Evolutionary conservation across 1,140 invertebrate genomes (phyloP), one percentile per base, ranked within the genome.

Genomic region (Ceratitis capitata): DNA sequence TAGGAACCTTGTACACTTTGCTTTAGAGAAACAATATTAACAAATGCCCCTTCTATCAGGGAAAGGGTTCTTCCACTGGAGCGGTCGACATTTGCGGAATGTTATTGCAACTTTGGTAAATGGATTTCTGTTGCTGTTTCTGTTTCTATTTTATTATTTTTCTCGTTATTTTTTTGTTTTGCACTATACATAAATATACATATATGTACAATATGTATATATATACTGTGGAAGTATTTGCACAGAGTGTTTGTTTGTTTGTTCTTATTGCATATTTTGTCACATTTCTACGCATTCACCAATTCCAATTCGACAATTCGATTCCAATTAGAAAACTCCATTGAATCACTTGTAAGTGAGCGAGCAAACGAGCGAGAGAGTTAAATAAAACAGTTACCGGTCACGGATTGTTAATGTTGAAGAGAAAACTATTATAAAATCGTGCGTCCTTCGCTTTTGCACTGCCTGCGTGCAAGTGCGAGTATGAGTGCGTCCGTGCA

Each of bases 401-500:
- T 26, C 69, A 78, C 69, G 42, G 69, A 26, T 47, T 45, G 42
- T 3, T 78, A 23, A 78, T 47, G 10, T 78, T 78, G 35, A 9
- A 78, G 69, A 78, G 69, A 45, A 42, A 14, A 39, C 19, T 83
- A 82, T 47, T 83, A 61, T 29, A 56, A 32, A 61, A n/a, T 47
- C 58, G 45, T 56, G 35, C 64, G 82, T 58, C 39, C 39, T 83
- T 74, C 78, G 85, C 58, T 85, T 83, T n/a, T 83, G 29, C 56
- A 84, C 49, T 58, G 16, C 58, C 53, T 45, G 74, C 51, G 74
- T 82, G 49, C 83, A 53, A 88, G 85, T 61, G 39, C 45, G 29
- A 56, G 69, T 58, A 61, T 58, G 78, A 82, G 84, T 86, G 84
- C 85, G 89, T 91, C 90, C 90, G 88, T 89, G 87, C 89, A 86